These are phyloP conservation scores for Clytia hemisphaerica DNA, from an alignment of 30 jellyfish, hydroid and myxozoan species.

Conservation along the genomic window DNA sequence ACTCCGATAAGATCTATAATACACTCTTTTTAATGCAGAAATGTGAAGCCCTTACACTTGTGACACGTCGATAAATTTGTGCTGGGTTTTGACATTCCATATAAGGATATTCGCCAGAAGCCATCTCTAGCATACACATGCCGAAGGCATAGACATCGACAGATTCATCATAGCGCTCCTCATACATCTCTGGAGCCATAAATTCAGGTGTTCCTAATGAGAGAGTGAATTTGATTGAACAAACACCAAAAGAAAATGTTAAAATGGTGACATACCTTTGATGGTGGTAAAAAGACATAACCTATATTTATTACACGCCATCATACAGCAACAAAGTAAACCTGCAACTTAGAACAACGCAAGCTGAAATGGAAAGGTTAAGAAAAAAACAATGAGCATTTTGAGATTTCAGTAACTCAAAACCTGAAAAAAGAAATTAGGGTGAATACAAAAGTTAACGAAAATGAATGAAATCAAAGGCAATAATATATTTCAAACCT, in stretches of 20 bases:
- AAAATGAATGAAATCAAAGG: too few species aligned
- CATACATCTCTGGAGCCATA: slow-evolving; percentile 99
- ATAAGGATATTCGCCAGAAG: slow-evolving; percentile 99
- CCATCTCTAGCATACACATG: slow-evolving; percentile 99
- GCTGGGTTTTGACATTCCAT: slow-evolving; percentile 99
- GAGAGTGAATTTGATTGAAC: not conserved
- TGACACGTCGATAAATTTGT: slow-evolving; percentile 87
- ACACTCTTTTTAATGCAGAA: too few species aligned
- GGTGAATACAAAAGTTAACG: too few species aligned
- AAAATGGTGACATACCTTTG: too few species aligned
- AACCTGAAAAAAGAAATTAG: too few species aligned
- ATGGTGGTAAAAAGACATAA: too few species aligned
- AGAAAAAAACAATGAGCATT: not conserved
- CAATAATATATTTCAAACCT: too few species aligned
- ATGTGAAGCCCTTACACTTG: slow-evolving; percentile 58
- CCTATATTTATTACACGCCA: too few species aligned
- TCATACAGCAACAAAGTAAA: not conserved
- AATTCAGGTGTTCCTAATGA: slow-evolving; percentile 92
- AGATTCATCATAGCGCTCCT: slow-evolving; percentile 93
- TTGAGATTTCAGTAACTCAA: too few species aligned
- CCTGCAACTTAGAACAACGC: not conserved
- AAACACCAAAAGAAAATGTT: too few species aligned
- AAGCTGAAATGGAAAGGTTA: not conserved
- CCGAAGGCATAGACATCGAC: slow-evolving; percentile 99
- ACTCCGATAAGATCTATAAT: too few species aligned